Percentiles rank a stretch among this genome's conserved stretches.
These are phyloP conservation scores for Calephelis virginiensis DNA, from an alignment of 1,140 invertebrate genomes.

Conservation along the genomic window DNA sequence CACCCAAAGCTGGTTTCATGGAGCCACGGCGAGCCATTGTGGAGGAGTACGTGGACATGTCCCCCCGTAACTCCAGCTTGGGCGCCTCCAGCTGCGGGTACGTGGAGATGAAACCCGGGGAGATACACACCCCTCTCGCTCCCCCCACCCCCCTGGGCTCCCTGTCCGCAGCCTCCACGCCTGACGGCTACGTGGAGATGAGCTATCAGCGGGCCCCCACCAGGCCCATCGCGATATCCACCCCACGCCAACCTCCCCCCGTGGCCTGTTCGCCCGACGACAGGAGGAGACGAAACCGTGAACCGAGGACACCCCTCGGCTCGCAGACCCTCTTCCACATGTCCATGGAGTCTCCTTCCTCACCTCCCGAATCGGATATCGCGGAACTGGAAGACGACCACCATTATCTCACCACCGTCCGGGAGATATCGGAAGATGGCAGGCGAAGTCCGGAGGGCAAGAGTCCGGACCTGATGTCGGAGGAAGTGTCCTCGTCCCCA, in stretches of 20 bases:
- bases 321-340: constrained; percentile 55
- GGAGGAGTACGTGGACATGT: constrained; percentile 65
- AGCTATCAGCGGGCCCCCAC: constrained; percentile 43
- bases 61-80: constrained; percentile 34
- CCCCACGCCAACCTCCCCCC: constrained; percentile 32
- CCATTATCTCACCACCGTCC: constrained; percentile 50
- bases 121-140: constrained; percentile 22
- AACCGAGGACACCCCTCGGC: constrained; percentile 40
- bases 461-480: constrained; percentile 26
- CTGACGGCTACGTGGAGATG: constrained; percentile 56
- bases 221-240: constrained; percentile 40
- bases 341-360: constrained; percentile 51
- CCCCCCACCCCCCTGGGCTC: constrained; percentile 12
- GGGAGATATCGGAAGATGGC: constrained; percentile 55
- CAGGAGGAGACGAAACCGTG: constrained; percentile 23
- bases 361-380: constrained; percentile 36
- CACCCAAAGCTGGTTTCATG: constrained; percentile 38
- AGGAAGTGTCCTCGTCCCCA: constrained; percentile 41
- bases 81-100: constrained; percentile 34
- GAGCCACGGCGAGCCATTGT: constrained; percentile 36
- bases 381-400: constrained; percentile 36
- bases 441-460: constrained; percentile 42
- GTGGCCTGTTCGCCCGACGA: constrained; percentile 34
- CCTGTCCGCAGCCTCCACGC: constrained; percentile 19
- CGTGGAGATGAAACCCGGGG: constrained; percentile 52